Evolutionary conservation across 2,797 vertebrate species (phyloP), one percentile per base, ranked within the genome.

Genomic region (Pseudomugil tenellus): DNA sequence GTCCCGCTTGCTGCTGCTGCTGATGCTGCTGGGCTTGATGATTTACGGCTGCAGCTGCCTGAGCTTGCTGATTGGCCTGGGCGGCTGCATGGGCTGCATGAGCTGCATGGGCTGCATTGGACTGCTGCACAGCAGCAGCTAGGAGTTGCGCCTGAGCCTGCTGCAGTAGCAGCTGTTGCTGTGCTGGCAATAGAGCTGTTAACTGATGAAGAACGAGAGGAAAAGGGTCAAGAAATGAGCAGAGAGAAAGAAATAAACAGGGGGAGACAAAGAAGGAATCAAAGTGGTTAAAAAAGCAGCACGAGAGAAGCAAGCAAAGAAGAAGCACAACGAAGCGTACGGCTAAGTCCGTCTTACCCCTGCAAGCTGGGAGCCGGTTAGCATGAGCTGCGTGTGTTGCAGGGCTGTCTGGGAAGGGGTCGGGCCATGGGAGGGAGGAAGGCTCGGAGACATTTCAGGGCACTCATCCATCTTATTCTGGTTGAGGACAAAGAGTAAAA

Each of bases 161-260:
- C 89, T 97, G 96, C 83, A 97, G 91, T 71, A 98, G 92, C 75
- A 98, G 70, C 92, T 98, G 96, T 90, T 98, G 96, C 92, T 96
- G 96, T 0, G 96, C 94, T 0, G 96, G 96, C 91, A 98, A 93
- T 84, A 97, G 94, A 37, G 96, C 95, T 6, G 96, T 96, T 79
- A 97, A 87, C 96, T 96, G 91, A 63, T 58, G 25, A 51, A 17
- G 34, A 55, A 43, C 52, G 26, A 60, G 28, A 62, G 19, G 11
- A 57, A 23, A 25, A 55, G 29, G 59, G 41, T 41, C 41, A 31
- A 63, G 55, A 63, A 41, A 53, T 54, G 19, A 57, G 49, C 32
- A 43, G 12, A n/a, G 35, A 56, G 34, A 52, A 19, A 13, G 46
- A 23, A 49, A 66, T 26, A 23, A 35, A 63, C 29, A 69, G 51